Evolutionary conservation across 64 coral and sea anemone genomes (phyloP).

Genomic region (Platygyra sinensis): DNA sequence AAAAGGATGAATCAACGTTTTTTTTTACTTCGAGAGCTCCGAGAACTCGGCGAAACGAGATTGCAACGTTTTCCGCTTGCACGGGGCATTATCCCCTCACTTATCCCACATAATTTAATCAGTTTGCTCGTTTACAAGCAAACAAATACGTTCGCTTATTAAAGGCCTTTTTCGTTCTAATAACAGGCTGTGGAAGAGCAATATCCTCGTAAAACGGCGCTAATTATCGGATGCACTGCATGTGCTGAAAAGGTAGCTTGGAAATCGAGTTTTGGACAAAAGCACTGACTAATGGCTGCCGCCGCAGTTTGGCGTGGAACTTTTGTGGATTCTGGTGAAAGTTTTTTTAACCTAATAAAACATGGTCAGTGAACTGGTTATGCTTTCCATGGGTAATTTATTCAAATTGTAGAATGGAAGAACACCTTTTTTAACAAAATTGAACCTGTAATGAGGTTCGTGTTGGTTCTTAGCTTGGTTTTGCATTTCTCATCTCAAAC

Average conservation of each 20-base stretch:
- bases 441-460: no score
- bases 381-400: neutral
- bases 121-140: conserved; percentile 15
- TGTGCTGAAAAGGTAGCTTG: conserved; percentile 4
- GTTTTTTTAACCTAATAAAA: conserved; percentile 26
- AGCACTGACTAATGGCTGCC: neutral
- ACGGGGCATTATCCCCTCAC: neutral
- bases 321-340: neutral
- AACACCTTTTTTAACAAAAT: neutral
- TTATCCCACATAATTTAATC: conserved; percentile 18
- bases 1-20: neutral
- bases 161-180: conserved; percentile 18
- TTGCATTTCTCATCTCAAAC: no score
- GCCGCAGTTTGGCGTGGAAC: neutral
- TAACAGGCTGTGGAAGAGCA: conserved; percentile 30
- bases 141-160: conserved; percentile 6
- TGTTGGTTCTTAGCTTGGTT: no score
- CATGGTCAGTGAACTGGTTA: neutral
- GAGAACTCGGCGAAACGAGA: neutral
- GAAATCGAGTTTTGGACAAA: conserved; percentile 7
- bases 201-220: conserved; percentile 2
- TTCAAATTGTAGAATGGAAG: neutral
- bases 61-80: neutral
- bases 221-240: conserved; percentile 12
- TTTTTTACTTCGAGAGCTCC: neutral